These are phyloP conservation scores for Sebastes itinus DNA, from an alignment of 2,797 vertebrate species.

Conservation along the genomic window DNA sequence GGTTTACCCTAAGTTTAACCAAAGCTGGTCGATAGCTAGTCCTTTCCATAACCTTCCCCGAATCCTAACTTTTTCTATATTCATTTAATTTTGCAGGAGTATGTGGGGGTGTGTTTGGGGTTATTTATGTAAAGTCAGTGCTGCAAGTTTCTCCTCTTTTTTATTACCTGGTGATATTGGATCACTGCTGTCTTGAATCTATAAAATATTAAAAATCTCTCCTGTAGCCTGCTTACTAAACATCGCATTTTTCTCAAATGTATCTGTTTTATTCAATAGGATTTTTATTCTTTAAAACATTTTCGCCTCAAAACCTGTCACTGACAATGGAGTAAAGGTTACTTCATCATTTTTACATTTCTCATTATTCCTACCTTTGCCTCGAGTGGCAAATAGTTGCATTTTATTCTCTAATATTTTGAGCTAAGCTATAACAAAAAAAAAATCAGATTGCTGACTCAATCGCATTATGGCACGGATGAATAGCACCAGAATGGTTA, in stretches of 20 bases:
- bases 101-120: not conserved
- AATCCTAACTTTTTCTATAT: not conserved
- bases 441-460: not conserved
- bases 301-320: not conserved
- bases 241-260: not conserved
- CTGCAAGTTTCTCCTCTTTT: not conserved
- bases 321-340: not conserved
- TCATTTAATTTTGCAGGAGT: not conserved
- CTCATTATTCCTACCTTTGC: not conserved
- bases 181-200: constrained; percentile 8
- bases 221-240: not conserved
- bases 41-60: constrained; percentile 3
- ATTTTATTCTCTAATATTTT: not conserved
- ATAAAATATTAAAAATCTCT: constrained; percentile 22
- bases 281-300: not conserved
- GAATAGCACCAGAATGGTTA: not conserved
- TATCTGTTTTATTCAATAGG: not conserved
- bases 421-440: too few species aligned
- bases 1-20: not conserved
- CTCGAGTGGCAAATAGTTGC: not conserved
- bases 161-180: constrained; percentile 35
- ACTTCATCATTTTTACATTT: not conserved
- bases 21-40: constrained; percentile 7
- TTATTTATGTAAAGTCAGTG: constrained; percentile 3
- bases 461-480: not conserved